A percentile compares a stretch with the other conserved stretches of the same genome.
These are phyloP conservation scores for Gavia stellata DNA, from an alignment of 2,113 vertebrate species.

Conservation along the genomic window DNA sequence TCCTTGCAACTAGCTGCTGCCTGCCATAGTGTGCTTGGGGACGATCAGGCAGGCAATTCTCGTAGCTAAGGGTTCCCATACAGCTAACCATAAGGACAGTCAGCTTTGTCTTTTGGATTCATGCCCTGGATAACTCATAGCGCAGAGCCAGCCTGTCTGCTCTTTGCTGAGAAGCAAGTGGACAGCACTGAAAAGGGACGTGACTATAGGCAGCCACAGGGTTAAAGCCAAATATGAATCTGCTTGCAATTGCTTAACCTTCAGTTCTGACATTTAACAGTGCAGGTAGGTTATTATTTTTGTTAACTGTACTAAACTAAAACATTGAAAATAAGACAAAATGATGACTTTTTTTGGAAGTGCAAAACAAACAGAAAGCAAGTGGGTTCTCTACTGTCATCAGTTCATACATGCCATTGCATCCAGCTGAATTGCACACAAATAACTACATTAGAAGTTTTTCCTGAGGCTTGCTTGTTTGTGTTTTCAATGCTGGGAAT, in stretches of 20 bases:
- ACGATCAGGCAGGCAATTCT: neutral
- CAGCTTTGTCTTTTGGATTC: neutral
- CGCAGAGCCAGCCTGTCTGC: neutral
- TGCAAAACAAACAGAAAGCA: neutral
- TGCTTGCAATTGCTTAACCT: neutral
- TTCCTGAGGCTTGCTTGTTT: neutral
- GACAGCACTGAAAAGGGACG: neutral
- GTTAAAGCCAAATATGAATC: neutral
- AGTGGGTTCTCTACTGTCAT: neutral
- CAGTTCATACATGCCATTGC: neutral
- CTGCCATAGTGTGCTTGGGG: neutral
- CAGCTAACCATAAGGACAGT: neutral
- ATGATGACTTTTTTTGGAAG: neutral
- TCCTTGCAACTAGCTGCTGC: neutral
- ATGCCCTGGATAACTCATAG: neutral
- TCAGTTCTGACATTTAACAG: conserved; percentile 3
- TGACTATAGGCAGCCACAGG: neutral
- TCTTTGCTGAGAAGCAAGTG: neutral
- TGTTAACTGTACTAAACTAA: neutral
- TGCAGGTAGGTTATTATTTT: neutral
- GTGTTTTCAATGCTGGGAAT: neutral
- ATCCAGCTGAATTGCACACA: neutral
- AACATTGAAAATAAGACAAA: neutral
- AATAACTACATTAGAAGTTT: neutral
- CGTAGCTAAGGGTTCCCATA: neutral